A percentile compares a stretch with the other conserved stretches of the same genome.
Conservation (phyloP, 1,140 invertebrate genomes). For the roundworm (Caenorhabditis elegans) region WBcel235 BX284606.5:5501001-5501500, state of each 20-base stretch:
- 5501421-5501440: constrained; percentile 54
- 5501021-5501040: constrained; percentile 43
- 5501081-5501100: constrained; percentile 55
- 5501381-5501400: constrained; percentile 56
- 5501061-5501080: constrained; percentile 58
- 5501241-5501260: constrained; percentile 48
- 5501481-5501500: constrained; percentile 56
- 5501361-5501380: not conserved
- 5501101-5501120: constrained; percentile 59
- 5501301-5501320: constrained; percentile 54
- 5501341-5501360: not conserved
- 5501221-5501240: constrained; percentile 37
- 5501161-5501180: constrained; percentile 56
- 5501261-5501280: constrained; percentile 52
- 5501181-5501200: constrained; percentile 30
- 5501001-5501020: constrained; percentile 55
- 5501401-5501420: constrained; percentile 54
- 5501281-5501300: constrained; percentile 52
- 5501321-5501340: constrained; percentile 44
- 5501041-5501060: constrained; percentile 49
- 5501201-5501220: not conserved
- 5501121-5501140: constrained; percentile 59
- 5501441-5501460: constrained; percentile 61
- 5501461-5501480: constrained; percentile 58
- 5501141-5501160: constrained; percentile 48